phyloP scores from a whole-genome alignment of 2,797 vertebrate genomes.

The Sebastes diaconus region DNA sequence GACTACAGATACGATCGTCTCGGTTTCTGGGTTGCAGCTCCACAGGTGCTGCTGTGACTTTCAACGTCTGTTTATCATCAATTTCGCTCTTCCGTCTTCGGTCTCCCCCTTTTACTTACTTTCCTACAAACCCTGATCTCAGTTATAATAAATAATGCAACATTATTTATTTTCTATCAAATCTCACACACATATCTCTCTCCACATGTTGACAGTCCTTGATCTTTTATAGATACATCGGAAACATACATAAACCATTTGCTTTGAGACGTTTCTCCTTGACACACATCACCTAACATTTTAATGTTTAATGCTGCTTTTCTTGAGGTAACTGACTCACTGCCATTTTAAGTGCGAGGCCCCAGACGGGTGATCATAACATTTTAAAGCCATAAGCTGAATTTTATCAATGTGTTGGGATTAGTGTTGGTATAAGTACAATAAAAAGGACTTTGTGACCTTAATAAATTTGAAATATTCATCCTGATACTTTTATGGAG shows the following conservation, averaged over 20 bases:
- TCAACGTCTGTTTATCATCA: slow-evolving; percentile 12
- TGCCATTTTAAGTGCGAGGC: not conserved
- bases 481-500: not conserved
- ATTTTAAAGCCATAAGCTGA: not conserved
- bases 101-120: not conserved
- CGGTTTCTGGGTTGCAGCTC: slow-evolving; percentile 47
- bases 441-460: not conserved
- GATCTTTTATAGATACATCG: not conserved
- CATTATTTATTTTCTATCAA: not conserved
- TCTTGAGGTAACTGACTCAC: not conserved
- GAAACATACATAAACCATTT: not conserved
- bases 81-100: not conserved
- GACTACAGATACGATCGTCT: slow-evolving; percentile 9
- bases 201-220: not conserved
- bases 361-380: not conserved
- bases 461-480: not conserved
- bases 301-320: slow-evolving; percentile 3
- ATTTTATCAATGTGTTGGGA: not conserved
- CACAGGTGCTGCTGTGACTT: slow-evolving; percentile 27
- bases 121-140: slow-evolving; percentile 1
- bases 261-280: not conserved
- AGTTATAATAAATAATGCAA: not conserved
- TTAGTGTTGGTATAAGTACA: not conserved
- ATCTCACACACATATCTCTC: not conserved
- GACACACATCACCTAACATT: not conserved